Conservation (phyloP, 1,140 invertebrate genomes). For the Drosophila ogumai region DNA sequence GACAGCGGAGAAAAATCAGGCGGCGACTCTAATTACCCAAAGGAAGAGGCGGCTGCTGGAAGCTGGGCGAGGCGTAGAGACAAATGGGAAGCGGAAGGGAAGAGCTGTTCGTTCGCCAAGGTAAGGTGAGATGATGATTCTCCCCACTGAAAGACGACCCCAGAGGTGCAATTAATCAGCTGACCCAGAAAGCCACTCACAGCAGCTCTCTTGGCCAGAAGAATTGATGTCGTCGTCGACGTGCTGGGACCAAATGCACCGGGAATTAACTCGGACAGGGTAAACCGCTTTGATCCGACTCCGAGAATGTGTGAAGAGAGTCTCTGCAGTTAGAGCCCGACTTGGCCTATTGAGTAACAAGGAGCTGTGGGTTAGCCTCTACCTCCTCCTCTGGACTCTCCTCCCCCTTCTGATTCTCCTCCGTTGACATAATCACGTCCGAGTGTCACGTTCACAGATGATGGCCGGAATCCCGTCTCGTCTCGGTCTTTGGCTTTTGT, state of each 20-base stretch:
- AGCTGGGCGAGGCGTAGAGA: conserved; percentile 1
- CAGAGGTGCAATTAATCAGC: conserved; percentile 68
- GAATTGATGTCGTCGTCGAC: conserved; percentile 42
- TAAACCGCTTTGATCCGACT: conserved; percentile 40
- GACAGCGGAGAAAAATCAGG: conserved; percentile 16
- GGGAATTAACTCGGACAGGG: conserved; percentile 56
- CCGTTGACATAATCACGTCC: conserved; percentile 79
- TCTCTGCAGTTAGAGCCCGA: conserved; percentile 63
- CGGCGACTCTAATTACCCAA: conserved; percentile 65
- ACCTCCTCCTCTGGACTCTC: neutral
- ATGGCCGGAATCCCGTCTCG: conserved; percentile 42
- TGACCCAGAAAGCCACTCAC: conserved; percentile 60
- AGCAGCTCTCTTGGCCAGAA: conserved; percentile 1
- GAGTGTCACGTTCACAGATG: conserved; percentile 73
- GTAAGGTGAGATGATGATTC: conserved; percentile 23
- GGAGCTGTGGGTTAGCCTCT: neutral
- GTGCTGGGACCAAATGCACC: conserved; percentile 62
- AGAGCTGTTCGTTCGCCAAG: neutral
- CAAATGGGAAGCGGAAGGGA: conserved; percentile 58
- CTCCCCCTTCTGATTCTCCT: conserved; percentile 34
- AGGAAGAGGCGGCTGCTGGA: conserved; percentile 4
- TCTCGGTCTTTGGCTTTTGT: conserved; percentile 62
- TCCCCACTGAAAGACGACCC: conserved; percentile 20
- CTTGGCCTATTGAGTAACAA: conserved; percentile 73
- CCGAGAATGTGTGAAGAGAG: conserved; percentile 44